These are phyloP conservation scores for Phenacoccus solenopsis DNA, from an alignment of 1,140 invertebrate genomes.

Conservation along the genomic window DNA sequence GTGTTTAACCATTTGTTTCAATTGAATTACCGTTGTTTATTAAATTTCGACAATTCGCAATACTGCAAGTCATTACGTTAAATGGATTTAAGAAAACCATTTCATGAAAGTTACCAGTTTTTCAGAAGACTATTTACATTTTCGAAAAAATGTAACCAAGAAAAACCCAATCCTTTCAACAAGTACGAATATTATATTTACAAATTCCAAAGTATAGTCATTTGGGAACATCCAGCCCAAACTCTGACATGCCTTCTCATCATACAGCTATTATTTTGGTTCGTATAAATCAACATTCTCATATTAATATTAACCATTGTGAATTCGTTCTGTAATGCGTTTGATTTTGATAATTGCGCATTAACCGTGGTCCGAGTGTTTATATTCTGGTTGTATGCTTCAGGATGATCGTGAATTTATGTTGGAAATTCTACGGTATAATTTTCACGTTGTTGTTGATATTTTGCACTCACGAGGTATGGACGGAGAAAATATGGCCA, in stretches of 20 bases:
- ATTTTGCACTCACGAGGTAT: slow-evolving; percentile 10
- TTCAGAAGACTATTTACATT: background rate
- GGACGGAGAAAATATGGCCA: slow-evolving; percentile 20
- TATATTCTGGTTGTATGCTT: background rate
- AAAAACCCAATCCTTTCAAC: background rate
- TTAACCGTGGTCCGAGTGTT: too few species aligned
- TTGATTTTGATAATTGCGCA: background rate
- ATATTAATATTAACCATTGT: background rate
- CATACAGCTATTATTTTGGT: slow-evolving; percentile 22
- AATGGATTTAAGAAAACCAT: background rate
- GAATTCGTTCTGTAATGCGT: background rate
- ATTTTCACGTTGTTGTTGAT: slow-evolving; percentile 11
- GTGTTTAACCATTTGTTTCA: too few species aligned
- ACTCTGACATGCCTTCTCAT: slow-evolving; percentile 15
- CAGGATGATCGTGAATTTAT: slow-evolving; percentile 20
- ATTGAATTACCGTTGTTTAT: background rate
- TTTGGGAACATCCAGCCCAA: slow-evolving; percentile 21
- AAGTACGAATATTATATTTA: slow-evolving; percentile 18
- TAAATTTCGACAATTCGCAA: background rate
- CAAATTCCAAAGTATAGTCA: slow-evolving; percentile 19
- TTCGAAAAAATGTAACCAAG: background rate
- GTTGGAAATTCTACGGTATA: slow-evolving; percentile 20
- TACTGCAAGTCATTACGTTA: slow-evolving; percentile 8
- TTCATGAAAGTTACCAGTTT: background rate
- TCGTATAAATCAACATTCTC: background rate